Conservation (phyloP, 1,140 invertebrate species). For the Eurosta solidaginis region DNA sequence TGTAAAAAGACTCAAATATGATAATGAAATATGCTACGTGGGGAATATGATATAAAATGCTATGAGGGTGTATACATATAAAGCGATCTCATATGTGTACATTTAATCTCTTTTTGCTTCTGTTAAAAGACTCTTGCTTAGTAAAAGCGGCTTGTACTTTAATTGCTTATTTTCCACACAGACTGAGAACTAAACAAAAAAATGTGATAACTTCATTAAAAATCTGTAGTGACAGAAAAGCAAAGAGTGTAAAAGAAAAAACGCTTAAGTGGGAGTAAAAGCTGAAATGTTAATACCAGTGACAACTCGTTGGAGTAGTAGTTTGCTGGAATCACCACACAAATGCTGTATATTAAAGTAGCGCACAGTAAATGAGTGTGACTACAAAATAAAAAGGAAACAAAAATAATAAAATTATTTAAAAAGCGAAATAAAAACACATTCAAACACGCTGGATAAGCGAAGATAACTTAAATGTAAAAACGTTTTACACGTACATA, state of each 20-base stretch:
- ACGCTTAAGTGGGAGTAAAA: not conserved
- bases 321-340: not conserved
- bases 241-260: not conserved
- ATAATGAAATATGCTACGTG: too few relatives aligned
- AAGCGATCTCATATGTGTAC: too few relatives aligned
- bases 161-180: conserved; percentile 22
- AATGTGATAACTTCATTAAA: conserved; percentile 6
- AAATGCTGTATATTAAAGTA: not conserved
- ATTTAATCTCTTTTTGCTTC: too few relatives aligned
- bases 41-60: too few relatives aligned
- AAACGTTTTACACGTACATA: not conserved
- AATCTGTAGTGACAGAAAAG: conserved; percentile 4
- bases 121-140: not conserved
- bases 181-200: not conserved
- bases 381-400: too few relatives aligned
- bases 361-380: too few relatives aligned
- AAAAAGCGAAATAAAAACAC: not conserved
- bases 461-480: not conserved
- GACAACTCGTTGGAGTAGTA: not conserved
- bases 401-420: not conserved
- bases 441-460: not conserved
- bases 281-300: not conserved
- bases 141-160: conserved; percentile 6
- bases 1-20: too few relatives aligned
- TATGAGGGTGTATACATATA: too few relatives aligned